Conservation (phyloP, 2,797 vertebrate genomes). For the Acanthiza pusilla region DNA sequence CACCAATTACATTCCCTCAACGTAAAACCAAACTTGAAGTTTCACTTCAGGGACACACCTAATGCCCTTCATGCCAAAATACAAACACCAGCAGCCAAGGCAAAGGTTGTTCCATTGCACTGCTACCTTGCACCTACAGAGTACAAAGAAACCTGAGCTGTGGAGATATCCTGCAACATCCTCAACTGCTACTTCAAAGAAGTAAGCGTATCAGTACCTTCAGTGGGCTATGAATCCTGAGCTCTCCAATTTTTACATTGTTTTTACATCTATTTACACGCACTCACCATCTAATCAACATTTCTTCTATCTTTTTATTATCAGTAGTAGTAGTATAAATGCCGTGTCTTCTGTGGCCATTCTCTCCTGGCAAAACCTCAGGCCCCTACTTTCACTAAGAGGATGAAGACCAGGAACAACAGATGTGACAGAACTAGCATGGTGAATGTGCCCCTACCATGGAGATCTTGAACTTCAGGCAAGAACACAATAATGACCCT, state of each 20-base stretch:
- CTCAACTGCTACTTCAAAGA: not conserved
- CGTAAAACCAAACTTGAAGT: not conserved
- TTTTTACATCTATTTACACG: not conserved
- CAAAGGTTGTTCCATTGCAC: not conserved
- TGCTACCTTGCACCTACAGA: not conserved
- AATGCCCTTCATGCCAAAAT: not conserved
- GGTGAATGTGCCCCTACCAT: not conserved
- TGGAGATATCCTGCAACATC: not conserved
- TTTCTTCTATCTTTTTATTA: not conserved
- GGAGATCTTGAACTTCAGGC: not conserved
- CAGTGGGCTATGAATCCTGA: not conserved
- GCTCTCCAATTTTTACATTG: not conserved
- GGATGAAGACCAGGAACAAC: not conserved
- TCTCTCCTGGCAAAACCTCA: not conserved
- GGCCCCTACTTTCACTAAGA: not conserved
- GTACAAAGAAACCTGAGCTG: not conserved
- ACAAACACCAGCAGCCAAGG: not conserved
- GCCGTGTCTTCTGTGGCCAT: not conserved
- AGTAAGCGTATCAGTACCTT: not conserved
- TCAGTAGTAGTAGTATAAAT: not conserved
- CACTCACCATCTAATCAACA: not conserved
- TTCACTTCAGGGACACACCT: not conserved
- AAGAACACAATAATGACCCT: not conserved
- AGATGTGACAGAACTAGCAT: not conserved
- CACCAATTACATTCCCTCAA: accelerated